A percentile compares a stretch with the other conserved stretches of the same genome.
Conservation (phyloP, 1,140 invertebrate genomes). For the Globodera ellingtonae region DNA sequence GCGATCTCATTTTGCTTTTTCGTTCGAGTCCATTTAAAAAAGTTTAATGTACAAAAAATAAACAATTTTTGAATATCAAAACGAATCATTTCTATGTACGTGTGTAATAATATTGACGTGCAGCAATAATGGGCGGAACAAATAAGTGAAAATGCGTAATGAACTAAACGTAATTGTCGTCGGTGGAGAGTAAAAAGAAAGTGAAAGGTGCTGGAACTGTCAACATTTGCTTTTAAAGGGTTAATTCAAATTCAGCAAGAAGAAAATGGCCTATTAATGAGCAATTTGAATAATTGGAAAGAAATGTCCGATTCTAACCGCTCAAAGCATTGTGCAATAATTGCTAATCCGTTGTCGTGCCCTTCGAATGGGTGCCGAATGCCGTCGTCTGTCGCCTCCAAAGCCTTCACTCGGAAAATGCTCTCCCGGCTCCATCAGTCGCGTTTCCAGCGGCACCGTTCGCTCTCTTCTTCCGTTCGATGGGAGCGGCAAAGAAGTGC, state of each 20-base stretch:
- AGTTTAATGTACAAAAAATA: neutral
- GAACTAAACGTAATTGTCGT: neutral
- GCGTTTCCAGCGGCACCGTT: conserved; percentile 37
- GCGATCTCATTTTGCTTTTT: neutral
- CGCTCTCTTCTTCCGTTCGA: conserved; percentile 1
- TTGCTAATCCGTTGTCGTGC: conserved; percentile 41
- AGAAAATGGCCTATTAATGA: neutral
- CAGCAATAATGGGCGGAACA: too few species aligned
- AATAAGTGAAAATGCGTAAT: neutral
- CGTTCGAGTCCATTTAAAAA: neutral
- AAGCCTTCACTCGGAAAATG: neutral
- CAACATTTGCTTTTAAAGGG: neutral
- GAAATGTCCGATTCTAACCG: neutral
- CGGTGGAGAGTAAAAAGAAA: neutral
- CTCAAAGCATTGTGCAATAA: conserved; percentile 44
- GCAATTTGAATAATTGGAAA: neutral
- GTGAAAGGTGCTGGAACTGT: neutral
- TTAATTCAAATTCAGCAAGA: neutral
- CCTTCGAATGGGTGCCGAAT: conserved; percentile 28
- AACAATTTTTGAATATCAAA: too few species aligned
- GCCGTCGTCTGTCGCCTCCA: conserved; percentile 13
- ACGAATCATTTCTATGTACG: too few species aligned
- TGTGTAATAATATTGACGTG: too few species aligned
- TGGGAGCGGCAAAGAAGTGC: neutral
- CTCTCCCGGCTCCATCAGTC: conserved; percentile 37